phyloP scores from a whole-genome alignment of 2,113 vertebrate species.

The Butorides virescens region DNA sequence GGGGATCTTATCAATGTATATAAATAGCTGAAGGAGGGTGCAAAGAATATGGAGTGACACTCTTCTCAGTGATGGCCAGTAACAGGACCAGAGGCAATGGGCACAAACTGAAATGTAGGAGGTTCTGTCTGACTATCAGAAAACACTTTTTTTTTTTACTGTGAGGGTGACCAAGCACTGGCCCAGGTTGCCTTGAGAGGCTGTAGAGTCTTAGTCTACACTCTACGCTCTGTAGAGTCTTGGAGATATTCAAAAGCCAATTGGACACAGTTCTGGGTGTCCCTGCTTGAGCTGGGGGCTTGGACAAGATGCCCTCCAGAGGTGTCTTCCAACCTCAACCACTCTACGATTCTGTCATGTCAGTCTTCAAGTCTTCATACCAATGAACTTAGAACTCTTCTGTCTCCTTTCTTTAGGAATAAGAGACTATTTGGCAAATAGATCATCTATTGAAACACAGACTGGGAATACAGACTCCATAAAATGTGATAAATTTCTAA shows the following conservation, averaged over 20 bases:
- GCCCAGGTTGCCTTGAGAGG: not conserved
- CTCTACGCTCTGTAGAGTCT: too few species aligned
- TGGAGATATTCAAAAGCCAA: not conserved
- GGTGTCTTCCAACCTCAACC: not conserved
- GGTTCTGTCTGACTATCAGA: not conserved
- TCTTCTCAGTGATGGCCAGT: not conserved
- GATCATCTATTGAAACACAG: not conserved
- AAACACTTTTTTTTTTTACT: not conserved
- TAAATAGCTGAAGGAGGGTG: not conserved
- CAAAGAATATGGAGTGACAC: not conserved
- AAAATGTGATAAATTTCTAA: not conserved
- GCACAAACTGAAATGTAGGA: not conserved
- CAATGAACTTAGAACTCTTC: not conserved
- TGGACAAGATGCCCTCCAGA: not conserved
- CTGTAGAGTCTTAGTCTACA: not conserved
- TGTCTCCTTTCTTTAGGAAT: not conserved
- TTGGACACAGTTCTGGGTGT: not conserved
- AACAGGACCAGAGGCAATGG: not conserved
- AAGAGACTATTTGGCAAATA: not conserved
- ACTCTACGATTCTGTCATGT: not conserved
- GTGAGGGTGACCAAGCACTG: not conserved
- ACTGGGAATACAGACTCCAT: not conserved
- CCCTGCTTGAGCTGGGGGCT: not conserved
- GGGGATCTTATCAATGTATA: not conserved
- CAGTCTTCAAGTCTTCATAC: not conserved